Conservation (phyloP, 2,113 vertebrate genomes). For the Eptesicus fuscus region DNA sequence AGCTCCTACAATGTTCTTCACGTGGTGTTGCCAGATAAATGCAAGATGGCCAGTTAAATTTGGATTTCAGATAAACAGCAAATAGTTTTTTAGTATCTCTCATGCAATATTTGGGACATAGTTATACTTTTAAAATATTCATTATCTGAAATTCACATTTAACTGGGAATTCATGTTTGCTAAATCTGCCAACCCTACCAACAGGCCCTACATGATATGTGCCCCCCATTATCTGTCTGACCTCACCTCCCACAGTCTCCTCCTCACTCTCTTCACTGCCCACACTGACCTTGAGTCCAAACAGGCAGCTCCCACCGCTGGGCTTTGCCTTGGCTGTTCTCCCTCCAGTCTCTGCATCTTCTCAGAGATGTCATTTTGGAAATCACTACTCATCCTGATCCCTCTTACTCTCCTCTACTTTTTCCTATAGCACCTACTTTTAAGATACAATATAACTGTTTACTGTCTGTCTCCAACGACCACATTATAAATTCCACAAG, state of each 20-base stretch:
- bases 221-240: not conserved
- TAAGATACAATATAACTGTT: not conserved
- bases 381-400: not conserved
- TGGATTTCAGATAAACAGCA: not conserved
- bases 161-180: not conserved
- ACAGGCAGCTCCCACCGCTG: not conserved
- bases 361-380: not conserved
- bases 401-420: not conserved
- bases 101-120: not conserved
- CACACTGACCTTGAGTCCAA: rapidly evolving
- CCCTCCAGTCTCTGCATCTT: not conserved
- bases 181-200: not conserved
- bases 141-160: not conserved
- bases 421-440: not conserved
- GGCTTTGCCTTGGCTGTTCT: not conserved
- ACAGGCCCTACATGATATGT: too few species aligned
- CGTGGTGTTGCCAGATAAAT: not conserved
- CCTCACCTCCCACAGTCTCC: rapidly evolving
- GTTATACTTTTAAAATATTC: not conserved
- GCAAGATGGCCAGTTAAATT: not conserved
- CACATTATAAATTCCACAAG: not conserved
- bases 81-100: not conserved
- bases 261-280: too few species aligned
- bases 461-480: not conserved
- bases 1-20: not conserved